Evolutionary conservation across 2,888 invertebrate genomes (phyloP).

Genomic region (Nomada ruficornis): DNA sequence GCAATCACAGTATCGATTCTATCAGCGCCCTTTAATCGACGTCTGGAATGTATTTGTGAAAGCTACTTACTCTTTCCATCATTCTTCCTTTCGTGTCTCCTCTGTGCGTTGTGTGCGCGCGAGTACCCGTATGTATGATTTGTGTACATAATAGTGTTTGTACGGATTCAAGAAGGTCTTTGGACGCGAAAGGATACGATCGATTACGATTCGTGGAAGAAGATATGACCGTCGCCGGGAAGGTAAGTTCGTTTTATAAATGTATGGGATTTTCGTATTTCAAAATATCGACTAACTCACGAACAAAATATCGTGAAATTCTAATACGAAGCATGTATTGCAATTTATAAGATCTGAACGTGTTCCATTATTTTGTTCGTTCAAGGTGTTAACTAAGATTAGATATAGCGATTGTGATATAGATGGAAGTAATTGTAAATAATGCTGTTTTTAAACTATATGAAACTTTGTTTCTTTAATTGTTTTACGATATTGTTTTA

Average conservation of each 20-base stretch:
- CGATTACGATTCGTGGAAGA: constrained; percentile 63
- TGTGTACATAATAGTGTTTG: constrained; percentile 52
- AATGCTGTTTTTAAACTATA: no score
- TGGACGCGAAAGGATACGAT: constrained; percentile 64
- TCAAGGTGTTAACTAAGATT: constrained; percentile 3
- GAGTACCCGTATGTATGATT: constrained; percentile 37
- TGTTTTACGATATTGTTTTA: no score
- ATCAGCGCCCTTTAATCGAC: constrained; percentile 26
- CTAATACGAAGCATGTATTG: background rate
- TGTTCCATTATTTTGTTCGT: background rate
- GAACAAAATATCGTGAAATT: background rate
- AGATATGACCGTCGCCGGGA: constrained; percentile 80
- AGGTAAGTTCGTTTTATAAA: constrained; percentile 73
- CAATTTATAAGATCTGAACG: background rate
- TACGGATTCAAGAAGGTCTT: constrained; percentile 57
- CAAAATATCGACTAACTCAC: background rate
- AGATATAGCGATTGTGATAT: no score
- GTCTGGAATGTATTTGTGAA: constrained; percentile 57
- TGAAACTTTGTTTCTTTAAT: no score
- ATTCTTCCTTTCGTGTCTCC: constrained; percentile 46
- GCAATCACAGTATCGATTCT: background rate
- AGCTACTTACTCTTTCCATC: constrained; percentile 50
- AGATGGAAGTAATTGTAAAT: no score
- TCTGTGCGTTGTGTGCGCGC: constrained; percentile 39
- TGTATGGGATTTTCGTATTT: constrained; percentile 8